phyloP scores from a whole-genome alignment of 2,888 invertebrate species.

The Hirtodrosophila trivittata region DNA sequence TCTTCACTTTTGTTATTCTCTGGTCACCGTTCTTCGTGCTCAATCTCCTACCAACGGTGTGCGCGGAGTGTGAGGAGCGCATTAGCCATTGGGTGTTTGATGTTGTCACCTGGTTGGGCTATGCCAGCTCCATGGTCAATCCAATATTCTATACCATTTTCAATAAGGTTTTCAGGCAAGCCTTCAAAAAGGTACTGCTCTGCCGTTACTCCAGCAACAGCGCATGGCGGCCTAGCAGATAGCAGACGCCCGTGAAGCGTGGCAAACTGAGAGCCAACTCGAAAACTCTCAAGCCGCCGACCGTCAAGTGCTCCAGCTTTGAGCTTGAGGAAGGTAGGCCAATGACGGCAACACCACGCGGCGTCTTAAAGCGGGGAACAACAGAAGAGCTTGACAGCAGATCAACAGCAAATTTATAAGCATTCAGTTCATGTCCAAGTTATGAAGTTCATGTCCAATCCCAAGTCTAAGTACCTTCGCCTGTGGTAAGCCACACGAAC shows the following conservation, averaged over 20 bases:
- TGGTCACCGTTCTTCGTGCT: conserved; percentile 98
- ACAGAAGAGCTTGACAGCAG: conserved; percentile 14
- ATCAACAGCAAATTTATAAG: conserved; percentile 45
- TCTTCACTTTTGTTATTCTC: conserved; percentile 96
- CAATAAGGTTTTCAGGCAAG: conserved; percentile 96
- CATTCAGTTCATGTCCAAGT: not conserved
- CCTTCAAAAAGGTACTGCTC: conserved; percentile 93
- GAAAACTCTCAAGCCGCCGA: conserved; percentile 45
- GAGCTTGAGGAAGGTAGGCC: conserved; percentile 54
- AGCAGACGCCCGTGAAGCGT: conserved; percentile 77
- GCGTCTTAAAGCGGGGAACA: conserved; percentile 40
- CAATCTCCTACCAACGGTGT: conserved; percentile 93
- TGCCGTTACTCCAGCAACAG: conserved; percentile 89
- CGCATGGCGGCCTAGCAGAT: conserved; percentile 86
- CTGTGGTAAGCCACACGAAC: not conserved
- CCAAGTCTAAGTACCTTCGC: not conserved
- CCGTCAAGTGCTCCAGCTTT: conserved; percentile 59
- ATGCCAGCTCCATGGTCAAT: conserved; percentile 97
- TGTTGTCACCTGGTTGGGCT: conserved; percentile 96
- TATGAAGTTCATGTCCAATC: conserved; percentile 1
- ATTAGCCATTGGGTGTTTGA: conserved; percentile 92
- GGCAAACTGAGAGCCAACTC: conserved; percentile 45
- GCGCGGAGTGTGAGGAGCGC: conserved; percentile 90
- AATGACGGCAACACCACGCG: conserved; percentile 10
- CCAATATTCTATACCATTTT: conserved; percentile 98